Percentiles rank a stretch among this genome's conserved stretches.
phyloP scores from a whole-genome alignment of 1,140 invertebrate genomes.

The Paraescarpia echinospica region DNA sequence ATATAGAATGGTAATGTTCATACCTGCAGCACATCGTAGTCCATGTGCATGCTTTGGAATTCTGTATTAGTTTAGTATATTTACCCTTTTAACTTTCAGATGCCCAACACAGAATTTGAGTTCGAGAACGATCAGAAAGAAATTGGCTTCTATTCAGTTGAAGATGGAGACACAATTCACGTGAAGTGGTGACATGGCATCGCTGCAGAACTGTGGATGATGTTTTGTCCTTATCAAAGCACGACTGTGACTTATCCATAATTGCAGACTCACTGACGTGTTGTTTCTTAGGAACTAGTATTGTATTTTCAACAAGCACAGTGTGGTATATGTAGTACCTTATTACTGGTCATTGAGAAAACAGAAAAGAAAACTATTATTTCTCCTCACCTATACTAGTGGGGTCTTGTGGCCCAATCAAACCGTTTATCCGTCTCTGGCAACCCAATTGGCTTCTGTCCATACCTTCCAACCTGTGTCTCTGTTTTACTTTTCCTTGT shows the following conservation, averaged over 20 bases:
- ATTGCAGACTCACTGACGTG: not conserved
- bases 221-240: not conserved
- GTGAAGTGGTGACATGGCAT: slow-evolving; percentile 65
- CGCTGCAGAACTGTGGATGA: not conserved
- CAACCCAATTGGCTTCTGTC: too few relatives aligned
- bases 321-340: too few relatives aligned
- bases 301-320: not conserved
- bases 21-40: not conserved
- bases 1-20: too few relatives aligned
- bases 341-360: not conserved
- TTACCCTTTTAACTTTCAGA: slow-evolving; percentile 56
- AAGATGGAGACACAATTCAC: slow-evolving; percentile 77
- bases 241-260: not conserved
- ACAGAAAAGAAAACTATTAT: too few relatives aligned
- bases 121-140: slow-evolving; percentile 80
- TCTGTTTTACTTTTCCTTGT: too few relatives aligned
- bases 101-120: slow-evolving; percentile 66
- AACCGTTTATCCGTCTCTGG: too few relatives aligned
- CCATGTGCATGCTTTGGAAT: not conserved
- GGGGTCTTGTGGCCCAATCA: too few relatives aligned
- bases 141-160: slow-evolving; percentile 79
- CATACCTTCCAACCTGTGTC: too few relatives aligned
- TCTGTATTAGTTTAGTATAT: not conserved
- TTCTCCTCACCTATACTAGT: too few relatives aligned
- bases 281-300: not conserved